A percentile compares a stretch with the other conserved stretches of the same genome.
phyloP scores from a whole-genome alignment of 2,797 vertebrate genomes.

The Hemitrygon akajei region DNA sequence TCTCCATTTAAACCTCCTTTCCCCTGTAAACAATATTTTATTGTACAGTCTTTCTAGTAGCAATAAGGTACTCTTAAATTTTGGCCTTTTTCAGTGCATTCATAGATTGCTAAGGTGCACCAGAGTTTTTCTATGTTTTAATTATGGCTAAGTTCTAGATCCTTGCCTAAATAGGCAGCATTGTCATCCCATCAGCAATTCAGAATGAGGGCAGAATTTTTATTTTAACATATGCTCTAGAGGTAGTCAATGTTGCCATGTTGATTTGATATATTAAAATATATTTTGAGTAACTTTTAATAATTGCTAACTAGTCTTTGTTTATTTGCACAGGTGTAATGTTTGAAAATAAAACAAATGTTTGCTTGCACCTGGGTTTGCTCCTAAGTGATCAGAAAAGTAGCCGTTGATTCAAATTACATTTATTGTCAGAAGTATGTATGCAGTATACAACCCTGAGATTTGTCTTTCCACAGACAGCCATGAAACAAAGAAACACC shows the following conservation, averaged over 20 bases:
- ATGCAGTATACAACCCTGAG: too few relatives aligned
- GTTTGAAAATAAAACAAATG: too few relatives aligned
- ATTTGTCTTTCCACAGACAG: too few relatives aligned
- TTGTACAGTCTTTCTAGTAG: background rate
- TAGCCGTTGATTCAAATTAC: too few relatives aligned
- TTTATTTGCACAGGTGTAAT: too few relatives aligned
- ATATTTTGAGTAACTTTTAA: background rate
- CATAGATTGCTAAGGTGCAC: background rate
- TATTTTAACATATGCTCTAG: too few relatives aligned
- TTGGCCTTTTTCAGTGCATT: background rate
- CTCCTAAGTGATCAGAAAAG: background rate
- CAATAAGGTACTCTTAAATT: background rate
- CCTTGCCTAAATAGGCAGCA: background rate
- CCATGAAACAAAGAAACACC: too few relatives aligned
- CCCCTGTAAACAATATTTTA: background rate
- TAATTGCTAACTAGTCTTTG: too few relatives aligned
- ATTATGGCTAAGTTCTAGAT: background rate
- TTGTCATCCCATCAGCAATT: slow-evolving; percentile 18
- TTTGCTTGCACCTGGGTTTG: background rate
- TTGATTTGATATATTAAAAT: background rate
- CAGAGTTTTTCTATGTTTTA: background rate
- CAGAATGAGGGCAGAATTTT: background rate
- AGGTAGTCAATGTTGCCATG: background rate
- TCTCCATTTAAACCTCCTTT: background rate
- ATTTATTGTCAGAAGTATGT: too few relatives aligned